Evolutionary conservation across 2,888 invertebrate genomes (phyloP), one percentile per base, ranked within the genome.

Genomic region (Sialis lutaria): DNA sequence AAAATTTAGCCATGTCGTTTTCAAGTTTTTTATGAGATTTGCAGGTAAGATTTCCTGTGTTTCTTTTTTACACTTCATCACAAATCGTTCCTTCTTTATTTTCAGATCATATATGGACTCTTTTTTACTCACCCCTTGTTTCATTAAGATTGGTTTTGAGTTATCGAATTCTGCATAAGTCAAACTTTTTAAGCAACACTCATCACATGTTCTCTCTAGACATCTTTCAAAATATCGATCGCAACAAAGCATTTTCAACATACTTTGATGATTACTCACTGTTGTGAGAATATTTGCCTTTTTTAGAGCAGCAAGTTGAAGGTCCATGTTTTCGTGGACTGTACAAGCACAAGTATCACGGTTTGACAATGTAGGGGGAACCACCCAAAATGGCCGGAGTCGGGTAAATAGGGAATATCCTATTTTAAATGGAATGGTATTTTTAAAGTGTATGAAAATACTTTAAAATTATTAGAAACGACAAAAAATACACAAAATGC

Each of bases 21-120:
- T 50, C 43, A 40, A 40, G 9, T 40, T n/a, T 13, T 2, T 40
- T 3, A 40, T 5, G 9, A 40, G 12, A 40, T 2, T 13, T 10
- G 3, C 3, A 40, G 13, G 10, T 40, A 10, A 10, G 9, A 12
- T 10, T n/a, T 40, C 22, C 22, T 22, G 2, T 22, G 2, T 22
- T 22, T 22, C 22, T 22, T 22, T 22, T 22, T 22, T 22, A 22
- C 2, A 22, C 22, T 22, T 22, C 4, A 4, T 22, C 2, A 22
- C 4, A 22, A 22, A 22, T 4, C 51, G 43, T 53, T 51, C 47
- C 53, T 57, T 52, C 50, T 54, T 51, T 54, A 56, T 50, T 50
- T 57, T 58, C 6, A 50, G 51, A 42, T 56, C 56, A 2, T 52
- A 2, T 7, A 44, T 44, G 7, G 9, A 34, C 12, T 44, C 7